Evolutionary conservation across 2,113 vertebrate species (phyloP).

Genomic region (Sander vitreus): DNA sequence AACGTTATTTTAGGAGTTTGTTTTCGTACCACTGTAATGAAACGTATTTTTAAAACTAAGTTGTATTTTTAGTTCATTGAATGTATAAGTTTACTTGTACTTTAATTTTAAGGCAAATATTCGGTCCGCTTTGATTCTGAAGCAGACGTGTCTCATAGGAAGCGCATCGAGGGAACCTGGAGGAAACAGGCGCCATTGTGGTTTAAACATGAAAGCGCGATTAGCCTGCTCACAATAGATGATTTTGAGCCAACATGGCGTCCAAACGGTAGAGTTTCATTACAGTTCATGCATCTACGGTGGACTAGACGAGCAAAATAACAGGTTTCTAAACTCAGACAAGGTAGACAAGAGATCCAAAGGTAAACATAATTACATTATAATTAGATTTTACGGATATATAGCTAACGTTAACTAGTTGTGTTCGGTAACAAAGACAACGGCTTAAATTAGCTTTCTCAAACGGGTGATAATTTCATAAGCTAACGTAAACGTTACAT

Average conservation of each 20-base stretch:
- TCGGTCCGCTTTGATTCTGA: neutral
- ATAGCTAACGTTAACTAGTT: neutral
- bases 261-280: slow-evolving; percentile 14
- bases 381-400: neutral
- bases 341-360: slow-evolving; percentile 12
- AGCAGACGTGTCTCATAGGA: slow-evolving; percentile 76
- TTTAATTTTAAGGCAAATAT: slow-evolving; percentile 46
- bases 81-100: neutral
- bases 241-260: slow-evolving; percentile 74
- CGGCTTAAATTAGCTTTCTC: neutral
- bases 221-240: accelerated
- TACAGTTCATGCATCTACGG: neutral
- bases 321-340: slow-evolving; percentile 38
- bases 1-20: accelerated
- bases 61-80: accelerated
- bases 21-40: accelerated
- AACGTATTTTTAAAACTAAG: accelerated
- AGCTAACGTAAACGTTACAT: neutral
- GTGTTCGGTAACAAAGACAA: neutral
- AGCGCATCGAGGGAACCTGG: neutral
- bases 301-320: neutral
- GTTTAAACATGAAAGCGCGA: slow-evolving; percentile 24
- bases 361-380: slow-evolving; percentile 54
- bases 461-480: neutral
- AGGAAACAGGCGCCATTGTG: slow-evolving; percentile 78